phyloP scores from a whole-genome alignment of 2,888 invertebrate genomes.

The Ectropis crepuscularia region DNA sequence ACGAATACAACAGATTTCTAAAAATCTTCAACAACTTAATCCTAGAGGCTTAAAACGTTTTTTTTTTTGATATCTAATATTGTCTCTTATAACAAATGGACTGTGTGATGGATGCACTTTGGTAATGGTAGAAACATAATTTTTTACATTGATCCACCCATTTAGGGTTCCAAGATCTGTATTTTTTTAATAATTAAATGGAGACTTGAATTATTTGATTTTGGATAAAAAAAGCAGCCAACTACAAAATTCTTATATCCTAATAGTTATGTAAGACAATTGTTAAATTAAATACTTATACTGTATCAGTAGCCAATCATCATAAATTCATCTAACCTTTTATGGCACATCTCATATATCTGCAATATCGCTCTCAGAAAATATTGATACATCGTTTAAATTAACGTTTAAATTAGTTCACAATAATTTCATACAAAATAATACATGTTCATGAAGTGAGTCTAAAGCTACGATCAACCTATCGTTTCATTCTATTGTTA shows the following conservation, averaged over 20 bases:
- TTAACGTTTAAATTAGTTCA: neutral
- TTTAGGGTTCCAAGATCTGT: too few relatives aligned
- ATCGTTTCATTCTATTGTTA: neutral
- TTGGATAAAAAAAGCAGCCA: neutral
- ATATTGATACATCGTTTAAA: neutral
- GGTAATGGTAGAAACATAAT: neutral
- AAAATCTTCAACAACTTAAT: conserved; percentile 59
- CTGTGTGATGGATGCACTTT: neutral
- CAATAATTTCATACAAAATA: neutral
- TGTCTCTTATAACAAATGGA: conserved; percentile 32
- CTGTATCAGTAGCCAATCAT: conserved; percentile 10
- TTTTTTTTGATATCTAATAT: conserved; percentile 38
- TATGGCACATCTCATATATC: conserved; percentile 2
- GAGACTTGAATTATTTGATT: too few relatives aligned
- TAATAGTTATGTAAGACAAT: neutral
- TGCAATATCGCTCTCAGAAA: too few relatives aligned
- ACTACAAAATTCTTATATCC: neutral
- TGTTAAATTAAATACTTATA: neutral
- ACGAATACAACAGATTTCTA: conserved; percentile 53
- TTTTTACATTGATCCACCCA: neutral
- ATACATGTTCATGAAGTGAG: neutral
- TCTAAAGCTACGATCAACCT: too few relatives aligned
- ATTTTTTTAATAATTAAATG: too few relatives aligned
- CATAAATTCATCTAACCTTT: conserved; percentile 1
- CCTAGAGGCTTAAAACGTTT: conserved; percentile 10